These are phyloP conservation scores for Molossus alvarezi DNA, from an alignment of 2,797 vertebrate genomes.

Conservation along the genomic window DNA sequence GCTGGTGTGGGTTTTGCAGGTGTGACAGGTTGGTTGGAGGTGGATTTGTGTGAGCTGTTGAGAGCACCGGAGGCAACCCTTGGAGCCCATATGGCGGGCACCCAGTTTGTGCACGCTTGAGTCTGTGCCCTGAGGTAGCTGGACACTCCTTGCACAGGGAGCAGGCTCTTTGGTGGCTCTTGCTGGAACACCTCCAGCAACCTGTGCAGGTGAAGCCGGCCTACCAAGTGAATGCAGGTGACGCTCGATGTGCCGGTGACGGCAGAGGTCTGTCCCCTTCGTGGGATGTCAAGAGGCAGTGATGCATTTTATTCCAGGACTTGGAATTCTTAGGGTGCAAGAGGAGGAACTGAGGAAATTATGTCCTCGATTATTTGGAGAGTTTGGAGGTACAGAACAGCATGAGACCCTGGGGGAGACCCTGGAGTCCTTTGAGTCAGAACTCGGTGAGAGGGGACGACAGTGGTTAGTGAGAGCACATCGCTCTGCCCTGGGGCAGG, in stretches of 20 bases:
- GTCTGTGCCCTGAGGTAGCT: fast-evolving
- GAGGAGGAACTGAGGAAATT: background rate
- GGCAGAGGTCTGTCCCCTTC: background rate
- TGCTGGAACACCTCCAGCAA: background rate
- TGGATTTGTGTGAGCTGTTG: background rate
- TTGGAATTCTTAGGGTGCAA: background rate
- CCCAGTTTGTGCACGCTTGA: fast-evolving
- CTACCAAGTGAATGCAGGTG: background rate
- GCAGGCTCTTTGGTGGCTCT: background rate
- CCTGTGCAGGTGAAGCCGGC: background rate
- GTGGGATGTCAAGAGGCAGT: background rate
- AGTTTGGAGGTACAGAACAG: background rate
- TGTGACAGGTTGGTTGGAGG: background rate
- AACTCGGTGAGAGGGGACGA: background rate
- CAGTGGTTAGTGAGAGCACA: fast-evolving
- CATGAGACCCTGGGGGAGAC: background rate
- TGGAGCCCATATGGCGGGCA: no score
- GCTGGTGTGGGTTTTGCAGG: background rate
- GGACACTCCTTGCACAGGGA: background rate
- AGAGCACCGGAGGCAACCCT: background rate
- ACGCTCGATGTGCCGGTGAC: fast-evolving
- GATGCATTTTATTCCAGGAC: background rate
- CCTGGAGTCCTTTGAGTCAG: background rate
- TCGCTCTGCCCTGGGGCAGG: background rate
- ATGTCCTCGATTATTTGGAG: fast-evolving